Evolutionary conservation across 2,113 vertebrate genomes (phyloP), one percentile per base, ranked within the genome.

Genomic region (Fregata magnificens): DNA sequence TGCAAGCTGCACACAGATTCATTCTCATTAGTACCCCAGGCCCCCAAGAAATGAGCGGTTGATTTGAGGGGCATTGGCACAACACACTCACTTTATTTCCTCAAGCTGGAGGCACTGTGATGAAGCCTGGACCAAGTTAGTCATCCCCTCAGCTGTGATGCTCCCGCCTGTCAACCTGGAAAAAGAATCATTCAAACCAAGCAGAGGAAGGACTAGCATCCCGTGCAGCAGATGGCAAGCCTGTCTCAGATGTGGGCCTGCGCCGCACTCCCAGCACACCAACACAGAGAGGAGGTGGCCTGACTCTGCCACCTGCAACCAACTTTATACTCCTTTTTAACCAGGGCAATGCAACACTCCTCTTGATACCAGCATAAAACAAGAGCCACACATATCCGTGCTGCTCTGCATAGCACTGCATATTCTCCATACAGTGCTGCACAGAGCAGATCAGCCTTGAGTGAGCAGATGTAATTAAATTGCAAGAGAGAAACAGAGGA

Each of bases 31-130:
- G 36, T 2, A 32, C 3, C 21, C 28, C 36, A 69, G 19, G 13
- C 16, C 16, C 55, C 34, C 36, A 19, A 1, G 53, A 34, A 74
- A 63, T 0, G 2, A 49, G 21, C 1, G 5, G 21, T 4, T 71
- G 77, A 16, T 66, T 53, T 52, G 17, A 62, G 52, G 24, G 34
- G 7, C 44, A 34, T 3, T 86, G 70, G 63, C 50, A 58, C 45
- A 29, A 22, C 31, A 55, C 18, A 98, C 97, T 98, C 98, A 99
- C 99, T 99, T 99, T 81, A 99, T 94, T 63, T 99, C 98, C 82
- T 98, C 98, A 72, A 99, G 97, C 56, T 98, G 82, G 18, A 92
- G 97, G 84, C 99, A 99, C 63, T 93, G 84, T 29, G 96, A 90
- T 25, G 99, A 97, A 90, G 98, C 98, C 66, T 96, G 96, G 20